Percentiles rank a stretch among this genome's conserved stretches.
These are phyloP conservation scores for Acleris literana DNA, from an alignment of 2,888 invertebrate genomes.

Conservation along the genomic window DNA sequence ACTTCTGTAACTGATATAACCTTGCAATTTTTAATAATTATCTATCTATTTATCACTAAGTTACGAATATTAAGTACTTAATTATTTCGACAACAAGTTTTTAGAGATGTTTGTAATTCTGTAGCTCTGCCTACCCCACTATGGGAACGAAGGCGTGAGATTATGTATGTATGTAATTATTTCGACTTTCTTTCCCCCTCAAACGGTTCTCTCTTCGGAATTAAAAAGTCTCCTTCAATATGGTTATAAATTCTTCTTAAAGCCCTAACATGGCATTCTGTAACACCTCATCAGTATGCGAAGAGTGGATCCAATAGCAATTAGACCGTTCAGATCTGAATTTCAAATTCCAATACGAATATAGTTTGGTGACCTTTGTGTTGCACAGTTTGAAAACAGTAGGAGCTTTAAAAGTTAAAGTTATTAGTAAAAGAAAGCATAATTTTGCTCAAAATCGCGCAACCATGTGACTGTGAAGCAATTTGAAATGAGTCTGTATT, in stretches of 20 bases:
- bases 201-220: background rate
- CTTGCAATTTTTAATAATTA: background rate
- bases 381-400: conserved; percentile 12
- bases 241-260: conserved; percentile 23
- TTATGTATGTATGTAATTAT: too few relatives aligned
- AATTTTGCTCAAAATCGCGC: too few relatives aligned
- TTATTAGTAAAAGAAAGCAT: too few relatives aligned
- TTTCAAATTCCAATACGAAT: conserved; percentile 57
- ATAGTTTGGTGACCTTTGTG: conserved; percentile 38
- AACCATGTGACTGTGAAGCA: too few relatives aligned
- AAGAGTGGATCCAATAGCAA: conserved; percentile 62
- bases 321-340: conserved; percentile 70
- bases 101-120: too few relatives aligned
- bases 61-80: background rate
- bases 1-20: too few relatives aligned
- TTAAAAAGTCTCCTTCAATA: background rate
- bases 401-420: background rate
- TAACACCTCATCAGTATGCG: conserved; percentile 57
- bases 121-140: too few relatives aligned
- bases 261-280: conserved; percentile 6
- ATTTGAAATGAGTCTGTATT: too few relatives aligned
- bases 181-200: background rate
- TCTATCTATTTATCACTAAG: too few relatives aligned
- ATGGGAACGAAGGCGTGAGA: too few relatives aligned
- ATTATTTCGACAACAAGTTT: too few relatives aligned